These are phyloP conservation scores for Alfaro cultratus DNA, from an alignment of 2,797 vertebrate species.

Conservation along the genomic window DNA sequence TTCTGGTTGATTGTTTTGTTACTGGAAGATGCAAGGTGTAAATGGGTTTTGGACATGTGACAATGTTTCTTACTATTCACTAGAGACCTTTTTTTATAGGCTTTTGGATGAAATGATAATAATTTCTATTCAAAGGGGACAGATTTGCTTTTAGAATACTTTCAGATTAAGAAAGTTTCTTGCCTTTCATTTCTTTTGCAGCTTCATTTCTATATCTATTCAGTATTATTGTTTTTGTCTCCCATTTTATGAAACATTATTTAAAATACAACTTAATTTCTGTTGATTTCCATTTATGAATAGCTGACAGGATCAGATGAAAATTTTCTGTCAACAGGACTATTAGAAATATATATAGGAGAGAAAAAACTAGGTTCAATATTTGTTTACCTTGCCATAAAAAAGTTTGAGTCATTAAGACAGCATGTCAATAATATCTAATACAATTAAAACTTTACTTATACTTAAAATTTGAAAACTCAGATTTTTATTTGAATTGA, in stretches of 20 bases:
- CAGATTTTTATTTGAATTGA: neutral
- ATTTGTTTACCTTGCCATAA: neutral
- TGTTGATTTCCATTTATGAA: neutral
- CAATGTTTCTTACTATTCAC: neutral
- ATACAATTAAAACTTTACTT: too few species aligned
- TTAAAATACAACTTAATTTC: neutral
- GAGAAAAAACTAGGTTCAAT: neutral
- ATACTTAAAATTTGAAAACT: too few species aligned
- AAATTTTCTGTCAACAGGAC: neutral
- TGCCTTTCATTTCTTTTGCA: neutral
- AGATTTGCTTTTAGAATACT: neutral
- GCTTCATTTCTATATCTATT: neutral
- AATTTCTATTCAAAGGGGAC: neutral
- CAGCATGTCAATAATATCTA: too few species aligned
- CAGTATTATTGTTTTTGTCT: neutral
- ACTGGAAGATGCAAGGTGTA: neutral
- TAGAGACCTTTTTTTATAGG: neutral
- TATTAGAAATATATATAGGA: neutral
- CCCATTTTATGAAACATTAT: neutral
- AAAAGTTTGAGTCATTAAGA: too few species aligned
- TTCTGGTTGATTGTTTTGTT: neutral
- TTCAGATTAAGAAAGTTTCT: neutral
- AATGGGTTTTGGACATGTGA: neutral
- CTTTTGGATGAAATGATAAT: neutral
- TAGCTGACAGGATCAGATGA: neutral